Base-by-base conservation (phyloP, 1,140 invertebrate genomes). In the Temnothorax curvispinosus region DNA sequence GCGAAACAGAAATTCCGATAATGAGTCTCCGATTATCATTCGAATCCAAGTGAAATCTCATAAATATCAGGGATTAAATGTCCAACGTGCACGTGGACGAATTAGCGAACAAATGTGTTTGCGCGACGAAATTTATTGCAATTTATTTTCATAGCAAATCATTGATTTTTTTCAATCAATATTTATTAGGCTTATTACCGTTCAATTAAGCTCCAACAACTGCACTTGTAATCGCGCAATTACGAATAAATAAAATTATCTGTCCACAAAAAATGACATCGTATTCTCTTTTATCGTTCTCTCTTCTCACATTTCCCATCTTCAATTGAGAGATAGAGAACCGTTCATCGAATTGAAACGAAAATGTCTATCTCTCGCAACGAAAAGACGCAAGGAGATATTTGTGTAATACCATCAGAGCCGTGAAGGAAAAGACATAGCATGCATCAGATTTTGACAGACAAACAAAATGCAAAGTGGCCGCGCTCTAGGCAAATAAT, bases 401-500 rank as follows among this genome's bases (percentile, higher is more conserved):
- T 84, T 74, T 67, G n/a, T 75, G 54, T 60, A 84, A 84, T 74
- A 65, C 58, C 47, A 50, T 64, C 38, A 65, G 7, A 44, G 60
- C 38, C 21, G 21, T 9, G 9, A 56, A 47, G 65, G 50, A 32
- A 82, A 72, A 54, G 60, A 58, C 50, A n/a, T 65, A 11, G 69
- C 50, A 81, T 72, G 65, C 81, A 85, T 88, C 82, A 75, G 54
- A 72, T 85, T 78, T 78, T 78, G 82, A 85, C 82, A 78, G 69
- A 71, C 67, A 84, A 84, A 84, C 80, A 84, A 84, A 75, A 84
- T 84, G 80, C 80, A 84, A 74, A 84, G 69, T 56, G 80, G 54
- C 69, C 74, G 69, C 80, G 62, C 69, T 84, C 44, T 60, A 60
- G n/a, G 74, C 80, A 75, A 84, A 84, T 84, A 84, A 84, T 84